Conservation (phyloP, 2,797 vertebrate genomes). For the Eupleurogrammus muticus region DNA sequence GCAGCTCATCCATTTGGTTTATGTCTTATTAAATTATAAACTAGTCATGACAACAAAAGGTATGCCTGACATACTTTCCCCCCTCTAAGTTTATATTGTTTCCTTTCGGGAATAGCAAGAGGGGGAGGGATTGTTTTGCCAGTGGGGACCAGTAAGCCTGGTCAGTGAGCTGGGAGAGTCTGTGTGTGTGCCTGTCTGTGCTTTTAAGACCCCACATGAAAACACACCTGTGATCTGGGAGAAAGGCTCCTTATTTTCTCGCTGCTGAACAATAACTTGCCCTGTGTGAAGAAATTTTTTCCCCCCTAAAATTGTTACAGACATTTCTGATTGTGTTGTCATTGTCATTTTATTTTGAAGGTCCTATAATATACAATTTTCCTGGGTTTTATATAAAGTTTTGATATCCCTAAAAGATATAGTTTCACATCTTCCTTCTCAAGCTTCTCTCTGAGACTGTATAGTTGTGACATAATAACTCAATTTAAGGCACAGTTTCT, state of each 20-base stretch:
- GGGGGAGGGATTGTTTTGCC: slow-evolving; percentile 43
- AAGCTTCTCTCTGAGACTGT: too few relatives aligned
- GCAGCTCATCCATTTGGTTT: slow-evolving; percentile 78
- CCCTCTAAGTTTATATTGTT: slow-evolving; percentile 57
- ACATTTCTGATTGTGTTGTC: neutral
- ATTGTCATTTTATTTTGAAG: too few relatives aligned
- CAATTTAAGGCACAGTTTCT: too few relatives aligned
- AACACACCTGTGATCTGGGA: slow-evolving; percentile 42
- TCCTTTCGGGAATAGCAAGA: slow-evolving; percentile 43
- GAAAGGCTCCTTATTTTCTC: slow-evolving; percentile 4
- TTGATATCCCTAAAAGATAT: too few relatives aligned
- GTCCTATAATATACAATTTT: too few relatives aligned
- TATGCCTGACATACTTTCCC: slow-evolving; percentile 58
- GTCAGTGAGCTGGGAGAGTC: slow-evolving; percentile 46
- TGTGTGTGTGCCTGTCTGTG: slow-evolving; percentile 33
- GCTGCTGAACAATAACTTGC: slow-evolving; percentile 14
- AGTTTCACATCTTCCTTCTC: too few relatives aligned
- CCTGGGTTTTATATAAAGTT: too few relatives aligned
- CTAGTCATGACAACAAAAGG: slow-evolving; percentile 66
- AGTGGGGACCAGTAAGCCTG: slow-evolving; percentile 38
- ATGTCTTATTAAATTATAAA: slow-evolving; percentile 78
- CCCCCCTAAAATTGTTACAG: slow-evolving; percentile 4
- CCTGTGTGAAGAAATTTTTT: slow-evolving; percentile 15
- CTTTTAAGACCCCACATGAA: slow-evolving; percentile 53
- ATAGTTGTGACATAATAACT: too few relatives aligned